phyloP scores from a whole-genome alignment of 2,888 invertebrate species.

The Parapristionchus giblindavisi region DNA sequence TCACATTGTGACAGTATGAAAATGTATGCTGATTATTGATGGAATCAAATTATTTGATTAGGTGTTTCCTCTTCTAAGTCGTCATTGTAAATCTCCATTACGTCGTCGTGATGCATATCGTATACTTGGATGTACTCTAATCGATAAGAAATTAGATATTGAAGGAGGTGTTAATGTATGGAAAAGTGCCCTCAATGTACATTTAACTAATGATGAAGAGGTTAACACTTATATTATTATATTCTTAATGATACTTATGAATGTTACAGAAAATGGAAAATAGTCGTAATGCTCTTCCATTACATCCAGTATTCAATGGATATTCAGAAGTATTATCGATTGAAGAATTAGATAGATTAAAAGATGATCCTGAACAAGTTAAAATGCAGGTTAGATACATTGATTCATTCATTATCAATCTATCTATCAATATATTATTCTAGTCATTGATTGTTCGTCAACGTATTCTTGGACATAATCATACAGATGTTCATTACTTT shows the following conservation, averaged over 20 bases:
- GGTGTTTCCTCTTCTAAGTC: slow-evolving; percentile 21
- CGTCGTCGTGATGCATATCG: slow-evolving; percentile 52
- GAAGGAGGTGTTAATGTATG: slow-evolving; percentile 77
- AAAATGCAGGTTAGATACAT: slow-evolving; percentile 79
- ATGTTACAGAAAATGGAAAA: neutral
- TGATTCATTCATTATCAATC: neutral
- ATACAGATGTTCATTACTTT: slow-evolving; percentile 84
- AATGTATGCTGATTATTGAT: no score
- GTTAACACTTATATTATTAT: no score
- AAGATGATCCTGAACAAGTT: slow-evolving; percentile 93
- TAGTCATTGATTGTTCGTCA: slow-evolving; percentile 88
- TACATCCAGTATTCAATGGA: slow-evolving; percentile 81
- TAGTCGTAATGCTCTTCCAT: neutral
- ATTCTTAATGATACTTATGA: no score
- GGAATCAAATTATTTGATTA: neutral
- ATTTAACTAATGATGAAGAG: neutral
- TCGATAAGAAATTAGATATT: slow-evolving; percentile 59
- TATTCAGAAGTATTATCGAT: slow-evolving; percentile 83
- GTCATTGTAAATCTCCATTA: slow-evolving; percentile 18
- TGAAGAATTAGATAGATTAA: slow-evolving; percentile 84
- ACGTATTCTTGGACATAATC: slow-evolving; percentile 84
- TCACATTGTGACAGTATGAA: no score
- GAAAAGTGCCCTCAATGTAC: slow-evolving; percentile 44
- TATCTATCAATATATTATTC: neutral
- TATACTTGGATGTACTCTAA: slow-evolving; percentile 50